Evolutionary conservation across 2,888 invertebrate genomes (phyloP).

Genomic region (Xestoiulus laeticollis): DNA sequence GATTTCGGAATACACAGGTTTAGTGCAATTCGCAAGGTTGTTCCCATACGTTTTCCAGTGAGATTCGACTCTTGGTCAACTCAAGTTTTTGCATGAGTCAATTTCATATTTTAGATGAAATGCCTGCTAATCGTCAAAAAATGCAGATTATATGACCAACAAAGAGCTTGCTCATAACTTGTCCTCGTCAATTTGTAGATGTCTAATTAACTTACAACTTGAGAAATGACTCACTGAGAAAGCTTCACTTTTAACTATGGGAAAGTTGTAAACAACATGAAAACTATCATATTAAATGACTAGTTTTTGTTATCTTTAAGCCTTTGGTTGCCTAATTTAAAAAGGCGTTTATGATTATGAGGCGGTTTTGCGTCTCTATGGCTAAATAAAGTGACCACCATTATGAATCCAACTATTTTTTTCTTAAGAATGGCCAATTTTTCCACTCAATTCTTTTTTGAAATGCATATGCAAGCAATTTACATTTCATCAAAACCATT

Average conservation of each 20-base stretch:
- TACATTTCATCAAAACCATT: background rate
- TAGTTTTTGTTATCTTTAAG: background rate
- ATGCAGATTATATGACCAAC: background rate
- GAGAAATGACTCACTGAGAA: background rate
- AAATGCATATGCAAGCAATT: background rate
- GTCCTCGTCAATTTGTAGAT: background rate
- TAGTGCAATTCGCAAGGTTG: background rate
- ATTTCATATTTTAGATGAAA: background rate
- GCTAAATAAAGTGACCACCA: constrained; percentile 17
- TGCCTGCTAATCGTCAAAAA: background rate
- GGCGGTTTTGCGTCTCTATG: background rate
- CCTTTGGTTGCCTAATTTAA: background rate
- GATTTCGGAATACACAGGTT: background rate
- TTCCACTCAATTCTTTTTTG: background rate
- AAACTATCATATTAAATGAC: background rate
- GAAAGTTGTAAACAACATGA: background rate
- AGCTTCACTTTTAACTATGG: background rate
- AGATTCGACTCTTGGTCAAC: background rate
- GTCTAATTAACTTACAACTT: constrained; percentile 17
- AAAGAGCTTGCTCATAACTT: background rate
- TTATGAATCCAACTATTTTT: background rate
- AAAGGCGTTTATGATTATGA: background rate
- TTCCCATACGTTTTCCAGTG: background rate
- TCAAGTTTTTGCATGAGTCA: background rate
- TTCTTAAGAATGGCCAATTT: constrained; percentile 4